These are phyloP conservation scores for Brassicogethes aeneus DNA, from an alignment of 2,888 invertebrate species.

Conservation along the genomic window DNA sequence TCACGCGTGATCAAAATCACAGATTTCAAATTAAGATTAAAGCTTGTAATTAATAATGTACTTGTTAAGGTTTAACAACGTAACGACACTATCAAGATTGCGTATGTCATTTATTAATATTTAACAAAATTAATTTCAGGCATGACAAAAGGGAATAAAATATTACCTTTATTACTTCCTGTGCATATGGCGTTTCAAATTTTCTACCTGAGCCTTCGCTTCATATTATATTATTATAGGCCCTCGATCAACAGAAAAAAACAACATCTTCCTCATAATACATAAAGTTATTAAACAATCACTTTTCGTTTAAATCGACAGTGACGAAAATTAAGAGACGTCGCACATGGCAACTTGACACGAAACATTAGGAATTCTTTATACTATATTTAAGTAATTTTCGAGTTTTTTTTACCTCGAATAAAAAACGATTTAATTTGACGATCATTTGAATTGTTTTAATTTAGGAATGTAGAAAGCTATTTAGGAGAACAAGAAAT, in stretches of 20 bases:
- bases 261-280: constrained; percentile 2
- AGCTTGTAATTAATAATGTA: constrained; percentile 36
- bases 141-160: constrained; percentile 36
- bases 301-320: constrained; percentile 14
- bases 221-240: constrained; percentile 12
- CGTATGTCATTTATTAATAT: constrained; percentile 41
- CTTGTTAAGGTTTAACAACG: constrained; percentile 35
- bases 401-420: not conserved
- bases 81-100: constrained; percentile 39
- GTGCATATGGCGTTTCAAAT: constrained; percentile 32
- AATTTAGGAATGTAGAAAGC: too few relatives aligned
- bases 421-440: not conserved
- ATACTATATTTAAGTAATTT: not conserved
- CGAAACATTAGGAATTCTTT: not conserved
- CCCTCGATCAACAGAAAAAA: not conserved
- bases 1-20: constrained; percentile 33
- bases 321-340: constrained; percentile 14
- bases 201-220: constrained; percentile 31
- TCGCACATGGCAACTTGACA: constrained; percentile 11
- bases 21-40: constrained; percentile 40
- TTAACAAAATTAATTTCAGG: constrained; percentile 36
- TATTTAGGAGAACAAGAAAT: too few relatives aligned
- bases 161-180: constrained; percentile 34
- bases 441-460: too few relatives aligned
- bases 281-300: constrained; percentile 19